Evolutionary conservation across 2,113 vertebrate genomes (phyloP).

Genomic region (Paralichthys olivaceus): DNA sequence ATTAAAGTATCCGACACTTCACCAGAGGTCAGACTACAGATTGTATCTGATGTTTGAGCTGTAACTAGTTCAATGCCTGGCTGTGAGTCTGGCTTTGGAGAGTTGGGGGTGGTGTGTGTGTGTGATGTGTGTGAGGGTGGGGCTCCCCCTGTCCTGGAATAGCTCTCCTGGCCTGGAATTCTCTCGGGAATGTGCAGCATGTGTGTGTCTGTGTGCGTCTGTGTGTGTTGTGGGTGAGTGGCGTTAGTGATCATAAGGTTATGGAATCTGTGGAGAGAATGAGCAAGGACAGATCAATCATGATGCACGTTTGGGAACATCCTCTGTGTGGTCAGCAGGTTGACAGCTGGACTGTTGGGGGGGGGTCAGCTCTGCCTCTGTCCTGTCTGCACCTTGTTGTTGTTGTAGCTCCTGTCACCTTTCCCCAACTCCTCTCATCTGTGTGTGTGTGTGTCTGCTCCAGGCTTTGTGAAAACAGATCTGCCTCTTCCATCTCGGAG

Average conservation of each 20-base stretch:
- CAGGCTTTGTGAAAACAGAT: constrained; percentile 79
- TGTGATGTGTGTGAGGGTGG: not conserved
- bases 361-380: constrained; percentile 41
- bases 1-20: constrained; percentile 5
- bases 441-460: constrained; percentile 20
- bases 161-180: constrained; percentile 79
- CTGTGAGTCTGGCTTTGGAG: constrained; percentile 45
- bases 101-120: constrained; percentile 18
- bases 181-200: constrained; percentile 69
- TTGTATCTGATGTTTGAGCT: constrained; percentile 24
- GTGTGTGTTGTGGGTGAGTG: constrained; percentile 31
- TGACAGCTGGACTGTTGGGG: constrained; percentile 61
- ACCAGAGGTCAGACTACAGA: constrained; percentile 11
- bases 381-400: constrained; percentile 79
- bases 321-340: constrained; percentile 63
- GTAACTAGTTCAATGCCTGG: constrained; percentile 29
- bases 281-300: constrained; percentile 70
- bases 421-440: constrained; percentile 27
- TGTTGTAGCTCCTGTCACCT: constrained; percentile 63
- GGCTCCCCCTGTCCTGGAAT: constrained; percentile 77
- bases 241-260: constrained; percentile 46
- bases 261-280: constrained; percentile 65
- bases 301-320: constrained; percentile 53
- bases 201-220: constrained; percentile 31
- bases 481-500: constrained; percentile 71